Evolutionary conservation across 2,113 vertebrate species (phyloP), one percentile per base, ranked within the genome.

Genomic region (Himantopus leucocephalus): DNA sequence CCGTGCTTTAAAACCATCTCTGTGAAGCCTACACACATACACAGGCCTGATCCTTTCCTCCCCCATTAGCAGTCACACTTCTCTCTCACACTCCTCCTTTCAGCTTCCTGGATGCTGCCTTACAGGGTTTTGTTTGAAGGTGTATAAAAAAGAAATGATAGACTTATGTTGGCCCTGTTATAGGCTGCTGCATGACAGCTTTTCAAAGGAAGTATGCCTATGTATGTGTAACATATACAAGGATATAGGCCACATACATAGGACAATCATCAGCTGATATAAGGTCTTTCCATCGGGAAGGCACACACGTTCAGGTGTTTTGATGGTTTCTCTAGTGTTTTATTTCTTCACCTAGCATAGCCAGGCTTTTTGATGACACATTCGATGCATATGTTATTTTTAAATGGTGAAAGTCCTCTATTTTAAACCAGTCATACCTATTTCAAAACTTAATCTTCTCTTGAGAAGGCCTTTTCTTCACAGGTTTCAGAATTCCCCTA

Each of bases 91-190:
- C 41, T 53, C 66, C 43, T 77, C 37, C 67, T 85, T 82, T 88
- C 64, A 63, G 80, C 39, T 91, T 70, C 58, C 81, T 12, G 3
- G 22, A 48, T 83, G 60, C 56, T 82, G 72, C 73, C 66, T 96
- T 70, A 66, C 63, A 89, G 80, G 66, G 63, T 77, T 95, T 87
- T 93, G 41, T 90, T 79, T 94, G 87, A 97, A 96, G 64, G n/a
- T 39, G 20, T 32, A 26, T 56, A 66, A 86, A 80, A 92, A 90
- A 76, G 35, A 70, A 87, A 82, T 3, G 0, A 77, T 34, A 77
- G 73, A 92, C 68, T 85, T 67, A 37, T 0, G 1, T 6, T 92
- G 53, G 88, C 74, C 58, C 64, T 32, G 26, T 91, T 92, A 83
- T 0, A 91, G 75, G 48, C 67, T 83, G 60, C 59, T 75, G 59